Conservation (phyloP, 2,888 invertebrate species). For the Busseola fusca region DNA sequence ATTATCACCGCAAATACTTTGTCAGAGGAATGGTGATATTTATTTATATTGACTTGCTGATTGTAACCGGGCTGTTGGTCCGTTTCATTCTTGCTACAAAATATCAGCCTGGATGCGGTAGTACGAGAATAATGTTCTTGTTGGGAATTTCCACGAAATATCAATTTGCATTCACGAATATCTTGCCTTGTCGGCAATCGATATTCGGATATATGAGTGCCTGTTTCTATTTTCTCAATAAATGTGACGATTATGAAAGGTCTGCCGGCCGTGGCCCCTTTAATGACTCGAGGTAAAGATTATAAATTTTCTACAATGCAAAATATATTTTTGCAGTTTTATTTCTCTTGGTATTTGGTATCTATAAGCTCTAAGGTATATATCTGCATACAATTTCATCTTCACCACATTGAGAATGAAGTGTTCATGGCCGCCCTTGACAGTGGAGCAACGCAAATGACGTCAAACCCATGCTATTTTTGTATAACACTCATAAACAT, state of each 20-base stretch:
- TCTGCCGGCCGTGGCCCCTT: background rate
- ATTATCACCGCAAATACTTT: background rate
- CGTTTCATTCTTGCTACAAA: constrained; percentile 25
- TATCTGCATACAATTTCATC: constrained; percentile 33
- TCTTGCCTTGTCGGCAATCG: constrained; percentile 2
- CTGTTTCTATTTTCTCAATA: constrained; percentile 25
- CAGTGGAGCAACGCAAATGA: constrained; percentile 62
- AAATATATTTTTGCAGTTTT: background rate
- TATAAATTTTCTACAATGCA: background rate
- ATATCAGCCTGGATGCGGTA: constrained; percentile 33
- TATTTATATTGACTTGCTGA: constrained; percentile 28
- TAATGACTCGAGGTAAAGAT: background rate
- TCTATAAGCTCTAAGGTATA: constrained; percentile 18
- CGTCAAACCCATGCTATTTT: constrained; percentile 62
- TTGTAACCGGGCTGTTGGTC: constrained; percentile 13
- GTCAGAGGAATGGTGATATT: background rate
- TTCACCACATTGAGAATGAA: constrained; percentile 34
- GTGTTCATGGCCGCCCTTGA: constrained; percentile 58
- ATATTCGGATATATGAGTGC: background rate
- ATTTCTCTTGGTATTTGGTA: background rate
- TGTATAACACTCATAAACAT: constrained; percentile 64
- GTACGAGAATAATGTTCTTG: constrained; percentile 34
- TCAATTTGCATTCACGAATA: constrained; percentile 12
- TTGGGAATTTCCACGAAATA: constrained; percentile 44
- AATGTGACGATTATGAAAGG: constrained; percentile 2